These are phyloP conservation scores for Lindbergichthys nudifrons DNA, from an alignment of 2,797 vertebrate genomes.

Conservation along the genomic window DNA sequence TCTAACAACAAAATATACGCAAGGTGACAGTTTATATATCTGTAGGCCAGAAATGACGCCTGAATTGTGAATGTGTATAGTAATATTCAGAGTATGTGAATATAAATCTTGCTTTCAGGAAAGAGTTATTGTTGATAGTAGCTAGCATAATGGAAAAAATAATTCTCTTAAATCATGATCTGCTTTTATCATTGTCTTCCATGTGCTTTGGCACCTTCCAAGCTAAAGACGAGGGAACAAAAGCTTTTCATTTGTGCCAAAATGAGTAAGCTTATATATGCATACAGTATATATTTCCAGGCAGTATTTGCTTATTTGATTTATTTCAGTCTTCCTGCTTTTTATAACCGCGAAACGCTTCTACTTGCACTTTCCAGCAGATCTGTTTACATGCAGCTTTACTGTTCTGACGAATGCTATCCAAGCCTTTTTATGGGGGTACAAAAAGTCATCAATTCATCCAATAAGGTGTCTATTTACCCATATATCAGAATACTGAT, in stretches of 20 bases:
- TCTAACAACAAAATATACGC: constrained; percentile 37
- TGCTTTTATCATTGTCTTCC: constrained; percentile 65
- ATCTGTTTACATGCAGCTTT: constrained; percentile 24
- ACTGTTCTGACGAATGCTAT: neutral
- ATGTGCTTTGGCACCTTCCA: constrained; percentile 35
- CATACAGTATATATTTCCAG: constrained; percentile 11
- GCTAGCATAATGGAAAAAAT: neutral
- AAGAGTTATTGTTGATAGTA: constrained; percentile 28
- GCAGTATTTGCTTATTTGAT: constrained; percentile 20
- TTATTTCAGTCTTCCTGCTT: constrained; percentile 61
- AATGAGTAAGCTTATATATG: constrained; percentile 64
- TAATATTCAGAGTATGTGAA: constrained; percentile 45
- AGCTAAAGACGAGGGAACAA: constrained; percentile 7
- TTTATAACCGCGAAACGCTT: constrained; percentile 23
- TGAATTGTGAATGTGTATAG: constrained; percentile 79
- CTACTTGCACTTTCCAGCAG: constrained; percentile 59
- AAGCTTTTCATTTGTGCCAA: constrained; percentile 63
- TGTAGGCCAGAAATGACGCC: constrained; percentile 72
- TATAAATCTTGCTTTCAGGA: constrained; percentile 29
- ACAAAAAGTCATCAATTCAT: neutral
- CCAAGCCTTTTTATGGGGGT: neutral
- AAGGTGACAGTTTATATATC: constrained; percentile 71
- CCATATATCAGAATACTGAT: neutral
- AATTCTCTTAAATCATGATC: neutral
- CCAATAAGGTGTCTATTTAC: neutral